Evolutionary conservation across 2,797 vertebrate genomes (phyloP).

Genomic region (Peromyscus attwateri): DNA sequence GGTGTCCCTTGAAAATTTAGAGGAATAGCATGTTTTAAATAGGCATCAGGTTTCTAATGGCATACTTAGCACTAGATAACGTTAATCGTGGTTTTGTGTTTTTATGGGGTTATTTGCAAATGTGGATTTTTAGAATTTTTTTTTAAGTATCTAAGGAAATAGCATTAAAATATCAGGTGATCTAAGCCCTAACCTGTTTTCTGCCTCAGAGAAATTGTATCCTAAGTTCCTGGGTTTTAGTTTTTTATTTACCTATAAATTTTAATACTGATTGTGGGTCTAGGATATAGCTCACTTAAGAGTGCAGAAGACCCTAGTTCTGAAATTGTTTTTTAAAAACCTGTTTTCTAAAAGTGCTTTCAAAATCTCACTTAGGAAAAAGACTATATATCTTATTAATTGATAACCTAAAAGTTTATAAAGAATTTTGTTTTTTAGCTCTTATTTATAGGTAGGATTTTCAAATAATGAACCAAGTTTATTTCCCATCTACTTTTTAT

Average conservation of each 20-base stretch:
- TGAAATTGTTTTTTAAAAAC: neutral
- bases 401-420: neutral
- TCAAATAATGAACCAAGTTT: constrained; percentile 10
- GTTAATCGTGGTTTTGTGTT: neutral
- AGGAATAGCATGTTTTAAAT: constrained; percentile 13
- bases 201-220: neutral
- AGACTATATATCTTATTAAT: neutral
- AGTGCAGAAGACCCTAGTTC: neutral
- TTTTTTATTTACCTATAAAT: constrained; percentile 35
- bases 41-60: neutral
- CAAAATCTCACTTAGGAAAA: constrained; percentile 22
- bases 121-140: neutral
- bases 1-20: constrained; percentile 24
- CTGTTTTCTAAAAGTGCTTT: constrained; percentile 16
- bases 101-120: neutral
- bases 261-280: neutral
- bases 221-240: neutral
- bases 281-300: neutral
- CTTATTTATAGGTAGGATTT: constrained; percentile 16
- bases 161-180: neutral
- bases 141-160: neutral
- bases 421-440: neutral
- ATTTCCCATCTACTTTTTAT: neutral
- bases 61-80: neutral
- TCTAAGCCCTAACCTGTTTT: neutral